phyloP scores from a whole-genome alignment of 2,888 invertebrate genomes.

The Beris chalybata region DNA sequence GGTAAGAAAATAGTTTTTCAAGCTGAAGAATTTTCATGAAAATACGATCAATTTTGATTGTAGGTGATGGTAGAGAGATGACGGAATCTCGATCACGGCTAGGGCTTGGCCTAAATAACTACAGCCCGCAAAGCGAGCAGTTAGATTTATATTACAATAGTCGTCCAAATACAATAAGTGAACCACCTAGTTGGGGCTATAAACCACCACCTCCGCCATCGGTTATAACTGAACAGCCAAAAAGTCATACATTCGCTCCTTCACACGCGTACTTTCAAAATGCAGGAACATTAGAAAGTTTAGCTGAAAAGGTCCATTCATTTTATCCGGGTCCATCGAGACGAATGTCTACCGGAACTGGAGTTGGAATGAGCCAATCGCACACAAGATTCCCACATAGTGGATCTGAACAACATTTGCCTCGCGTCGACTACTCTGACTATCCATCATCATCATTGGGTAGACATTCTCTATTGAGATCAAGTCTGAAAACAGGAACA shows the following conservation, averaged over 20 bases:
- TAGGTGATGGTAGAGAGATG: conserved; percentile 80
- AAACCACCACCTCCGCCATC: conserved; percentile 65
- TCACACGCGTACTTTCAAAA: conserved; percentile 80
- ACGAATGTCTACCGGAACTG: conserved; percentile 70
- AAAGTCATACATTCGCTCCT: conserved; percentile 79
- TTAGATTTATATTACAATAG: conserved; percentile 82
- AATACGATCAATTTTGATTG: conserved; percentile 44
- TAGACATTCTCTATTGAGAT: conserved; percentile 77
- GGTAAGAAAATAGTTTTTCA: conserved; percentile 45
- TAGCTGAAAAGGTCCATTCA: conserved; percentile 90
- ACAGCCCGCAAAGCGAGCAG: conserved; percentile 68
- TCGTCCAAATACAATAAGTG: conserved; percentile 64
- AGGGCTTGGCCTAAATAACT: conserved; percentile 69
- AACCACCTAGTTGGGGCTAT: conserved; percentile 57
- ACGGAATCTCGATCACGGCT: conserved; percentile 73
- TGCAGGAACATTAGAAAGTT: conserved; percentile 75
- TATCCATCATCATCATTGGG: conserved; percentile 77
- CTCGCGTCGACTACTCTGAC: conserved; percentile 77
- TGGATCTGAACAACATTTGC: conserved; percentile 89
- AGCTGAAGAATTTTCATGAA: no score
- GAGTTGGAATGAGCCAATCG: conserved; percentile 51
- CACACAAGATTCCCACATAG: conserved; percentile 73
- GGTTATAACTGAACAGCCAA: conserved; percentile 89
- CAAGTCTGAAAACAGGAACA: conserved; percentile 73
- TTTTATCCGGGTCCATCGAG: conserved; percentile 70